Evolutionary conservation across 2,888 invertebrate species (phyloP).

Genomic region (Xylota sylvarum): DNA sequence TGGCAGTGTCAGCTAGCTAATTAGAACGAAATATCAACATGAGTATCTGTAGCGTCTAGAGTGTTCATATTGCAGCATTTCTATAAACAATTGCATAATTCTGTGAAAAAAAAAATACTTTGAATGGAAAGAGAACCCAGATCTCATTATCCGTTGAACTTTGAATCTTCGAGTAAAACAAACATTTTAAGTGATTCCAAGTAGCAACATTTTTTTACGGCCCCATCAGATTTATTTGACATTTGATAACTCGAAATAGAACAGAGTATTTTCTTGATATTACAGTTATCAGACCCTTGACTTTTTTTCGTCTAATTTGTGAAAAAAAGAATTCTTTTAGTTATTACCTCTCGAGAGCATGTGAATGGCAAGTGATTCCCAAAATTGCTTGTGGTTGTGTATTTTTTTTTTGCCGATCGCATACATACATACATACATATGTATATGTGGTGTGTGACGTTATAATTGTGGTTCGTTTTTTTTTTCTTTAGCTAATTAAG

Average conservation of each 20-base stretch:
- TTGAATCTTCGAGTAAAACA: neutral
- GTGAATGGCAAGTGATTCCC: conserved; percentile 25
- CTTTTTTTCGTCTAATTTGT: neutral
- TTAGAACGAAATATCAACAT: conserved; percentile 6
- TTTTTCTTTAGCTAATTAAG: conserved; percentile 12
- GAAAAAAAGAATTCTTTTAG: neutral
- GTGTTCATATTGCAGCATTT: neutral
- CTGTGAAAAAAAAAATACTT: neutral
- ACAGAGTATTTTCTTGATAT: neutral
- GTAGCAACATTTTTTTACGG: neutral
- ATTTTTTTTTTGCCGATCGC: neutral
- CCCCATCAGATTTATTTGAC: conserved; percentile 18
- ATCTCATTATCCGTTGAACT: conserved; percentile 24
- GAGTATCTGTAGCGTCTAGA: neutral
- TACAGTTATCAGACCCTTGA: conserved; percentile 3
- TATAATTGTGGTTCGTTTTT: neutral
- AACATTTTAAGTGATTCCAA: conserved; percentile 18
- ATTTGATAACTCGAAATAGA: conserved; percentile 29
- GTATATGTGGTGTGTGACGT: conserved; percentile 4
- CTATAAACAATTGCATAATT: conserved; percentile 21
- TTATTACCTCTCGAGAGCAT: conserved; percentile 8
- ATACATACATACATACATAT: too few relatives aligned
- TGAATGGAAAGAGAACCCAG: neutral
- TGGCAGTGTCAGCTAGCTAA: neutral
- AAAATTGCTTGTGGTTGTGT: conserved; percentile 5